Evolutionary conservation across 2,888 invertebrate species (phyloP).

Genomic region (Chromoteleia sp.): DNA sequence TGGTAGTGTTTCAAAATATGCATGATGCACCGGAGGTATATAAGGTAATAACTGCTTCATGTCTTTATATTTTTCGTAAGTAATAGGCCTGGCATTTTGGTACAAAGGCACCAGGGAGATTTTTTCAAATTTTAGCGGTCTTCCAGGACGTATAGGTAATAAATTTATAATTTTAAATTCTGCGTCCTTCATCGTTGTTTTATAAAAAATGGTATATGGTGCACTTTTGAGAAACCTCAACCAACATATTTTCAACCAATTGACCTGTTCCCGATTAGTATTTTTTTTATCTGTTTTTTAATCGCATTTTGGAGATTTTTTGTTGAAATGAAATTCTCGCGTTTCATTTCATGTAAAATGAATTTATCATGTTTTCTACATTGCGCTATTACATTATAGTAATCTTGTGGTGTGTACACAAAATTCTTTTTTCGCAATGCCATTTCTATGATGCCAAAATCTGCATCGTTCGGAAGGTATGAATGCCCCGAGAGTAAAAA

Average conservation of each 20-base stretch:
- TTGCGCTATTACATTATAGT: constrained; percentile 61
- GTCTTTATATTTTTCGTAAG: constrained; percentile 57
- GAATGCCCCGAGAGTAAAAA: constrained; percentile 5
- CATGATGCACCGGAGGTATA: constrained; percentile 55
- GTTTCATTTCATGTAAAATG: constrained; percentile 58
- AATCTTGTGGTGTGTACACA: constrained; percentile 57
- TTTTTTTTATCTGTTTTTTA: constrained; percentile 52
- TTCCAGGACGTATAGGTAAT: constrained; percentile 54
- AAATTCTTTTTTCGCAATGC: constrained; percentile 59
- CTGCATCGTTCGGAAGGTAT: constrained; percentile 6
- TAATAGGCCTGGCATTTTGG: constrained; percentile 46
- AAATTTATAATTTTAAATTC: constrained; percentile 35
- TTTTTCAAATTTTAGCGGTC: constrained; percentile 64
- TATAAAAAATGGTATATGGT: constrained; percentile 11
- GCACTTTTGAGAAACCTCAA: constrained; percentile 6
- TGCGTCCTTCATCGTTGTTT: constrained; percentile 17
- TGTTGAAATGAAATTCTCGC: constrained; percentile 58
- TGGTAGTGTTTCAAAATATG: constrained; percentile 46
- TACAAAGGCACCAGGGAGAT: constrained; percentile 53
- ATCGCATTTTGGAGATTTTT: constrained; percentile 61
- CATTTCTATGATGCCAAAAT: constrained; percentile 1
- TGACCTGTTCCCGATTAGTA: constrained; percentile 61
- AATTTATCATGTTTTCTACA: constrained; percentile 59
- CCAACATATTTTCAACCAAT: constrained; percentile 10
- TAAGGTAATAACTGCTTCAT: constrained; percentile 32